Percentiles rank a stretch among this genome's conserved stretches.
Evolutionary conservation across 2,797 vertebrate genomes (phyloP).

Genomic region (Peromyscus melanophrys): DNA sequence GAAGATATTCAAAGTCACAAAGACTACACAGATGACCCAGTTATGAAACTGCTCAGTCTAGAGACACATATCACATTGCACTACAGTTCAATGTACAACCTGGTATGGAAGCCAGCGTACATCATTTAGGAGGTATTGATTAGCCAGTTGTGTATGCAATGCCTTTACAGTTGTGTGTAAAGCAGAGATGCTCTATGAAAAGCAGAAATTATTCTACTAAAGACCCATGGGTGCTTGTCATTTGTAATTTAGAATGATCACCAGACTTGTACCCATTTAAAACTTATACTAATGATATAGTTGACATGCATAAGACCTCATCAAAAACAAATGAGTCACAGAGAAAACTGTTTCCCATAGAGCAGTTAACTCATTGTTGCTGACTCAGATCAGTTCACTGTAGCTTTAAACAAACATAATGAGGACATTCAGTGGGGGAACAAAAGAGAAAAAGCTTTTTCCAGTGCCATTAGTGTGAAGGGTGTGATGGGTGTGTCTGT

Average conservation of each 20-base stretch:
- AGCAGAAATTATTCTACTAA: constrained; percentile 51
- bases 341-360: constrained; percentile 76
- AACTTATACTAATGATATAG: constrained; percentile 49
- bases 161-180: neutral
- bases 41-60: constrained; percentile 33
- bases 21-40: neutral
- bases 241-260: constrained; percentile 21
- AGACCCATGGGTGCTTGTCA: neutral
- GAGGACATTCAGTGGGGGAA: constrained; percentile 43
- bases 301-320: constrained; percentile 72
- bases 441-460: constrained; percentile 9
- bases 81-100: neutral
- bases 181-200: constrained; percentile 4
- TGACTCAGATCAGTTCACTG: constrained; percentile 71
- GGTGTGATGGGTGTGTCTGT: constrained; percentile 17
- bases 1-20: constrained; percentile 46
- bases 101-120: neutral
- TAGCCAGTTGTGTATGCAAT: neutral
- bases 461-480: neutral
- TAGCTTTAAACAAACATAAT: constrained; percentile 70
- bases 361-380: constrained; percentile 84
- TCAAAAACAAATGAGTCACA: constrained; percentile 84
- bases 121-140: constrained; percentile 25
- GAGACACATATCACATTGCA: neutral
- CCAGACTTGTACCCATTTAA: neutral